Percentiles rank a stretch among this genome's conserved stretches.
Evolutionary conservation across 2,888 invertebrate genomes (phyloP).

Genomic region (Lasius fuliginosus): DNA sequence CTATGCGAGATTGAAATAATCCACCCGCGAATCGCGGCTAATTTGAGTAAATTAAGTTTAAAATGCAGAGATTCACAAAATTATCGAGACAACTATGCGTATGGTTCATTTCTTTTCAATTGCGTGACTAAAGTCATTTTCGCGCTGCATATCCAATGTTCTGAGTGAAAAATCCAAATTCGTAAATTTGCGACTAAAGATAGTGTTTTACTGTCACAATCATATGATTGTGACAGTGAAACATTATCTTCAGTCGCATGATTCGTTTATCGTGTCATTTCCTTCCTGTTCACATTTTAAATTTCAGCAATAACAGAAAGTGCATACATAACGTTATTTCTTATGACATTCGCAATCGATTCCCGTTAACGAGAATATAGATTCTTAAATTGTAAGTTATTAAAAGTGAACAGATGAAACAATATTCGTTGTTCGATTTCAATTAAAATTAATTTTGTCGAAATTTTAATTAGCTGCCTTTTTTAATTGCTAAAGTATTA

Average conservation of each 20-base stretch:
- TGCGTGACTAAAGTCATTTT: constrained; percentile 1
- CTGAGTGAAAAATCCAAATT: background rate
- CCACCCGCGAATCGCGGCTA: background rate
- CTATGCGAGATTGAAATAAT: background rate
- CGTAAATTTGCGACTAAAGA: background rate
- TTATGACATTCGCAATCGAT: background rate
- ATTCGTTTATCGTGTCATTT: constrained; percentile 5
- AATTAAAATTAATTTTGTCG: too few species aligned
- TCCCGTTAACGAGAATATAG: background rate
- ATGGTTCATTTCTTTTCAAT: background rate
- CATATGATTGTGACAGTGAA: too few species aligned
- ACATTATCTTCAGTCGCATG: too few species aligned
- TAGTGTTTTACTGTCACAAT: background rate
- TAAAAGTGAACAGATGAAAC: background rate
- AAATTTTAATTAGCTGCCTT: too few species aligned
- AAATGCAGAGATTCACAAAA: background rate
- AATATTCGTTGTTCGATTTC: background rate
- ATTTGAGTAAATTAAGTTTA: constrained; percentile 11
- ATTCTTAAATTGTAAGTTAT: background rate
- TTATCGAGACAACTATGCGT: background rate
- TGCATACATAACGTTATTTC: background rate
- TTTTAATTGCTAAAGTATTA: too few species aligned
- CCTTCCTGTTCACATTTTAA: constrained; percentile 17
- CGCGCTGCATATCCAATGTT: background rate
- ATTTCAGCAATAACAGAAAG: background rate